phyloP scores from a whole-genome alignment of 1,140 invertebrate species.

The Drosophila simulans region DNA sequence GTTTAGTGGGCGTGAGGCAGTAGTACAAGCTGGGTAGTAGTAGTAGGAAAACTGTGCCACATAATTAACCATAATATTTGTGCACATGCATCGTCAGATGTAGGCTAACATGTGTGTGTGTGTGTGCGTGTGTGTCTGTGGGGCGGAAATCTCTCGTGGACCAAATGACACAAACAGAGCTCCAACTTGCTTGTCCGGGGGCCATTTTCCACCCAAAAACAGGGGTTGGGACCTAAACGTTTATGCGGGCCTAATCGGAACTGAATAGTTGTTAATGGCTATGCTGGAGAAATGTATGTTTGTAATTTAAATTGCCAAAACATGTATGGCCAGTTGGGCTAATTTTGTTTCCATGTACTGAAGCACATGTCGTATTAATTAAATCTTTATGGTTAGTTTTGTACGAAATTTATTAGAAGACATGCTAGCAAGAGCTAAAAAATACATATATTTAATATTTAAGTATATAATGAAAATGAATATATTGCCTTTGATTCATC shows the following conservation, averaged over 20 bases:
- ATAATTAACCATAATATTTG: constrained; percentile 59
- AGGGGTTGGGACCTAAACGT: constrained; percentile 3
- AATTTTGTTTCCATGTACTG: neutral
- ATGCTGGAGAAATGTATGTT: constrained; percentile 6
- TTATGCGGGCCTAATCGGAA: constrained; percentile 36
- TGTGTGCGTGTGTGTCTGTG: constrained; percentile 2
- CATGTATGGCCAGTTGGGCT: neutral
- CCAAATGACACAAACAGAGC: constrained; percentile 46
- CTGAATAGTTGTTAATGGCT: constrained; percentile 5
- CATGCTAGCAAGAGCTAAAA: too few relatives aligned
- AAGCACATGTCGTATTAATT: too few relatives aligned
- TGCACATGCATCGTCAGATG: constrained; percentile 51
- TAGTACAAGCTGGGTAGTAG: constrained; percentile 3
- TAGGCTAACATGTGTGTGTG: constrained; percentile 13
- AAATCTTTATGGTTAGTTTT: neutral
- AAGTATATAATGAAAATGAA: too few relatives aligned
- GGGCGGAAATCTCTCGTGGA: constrained; percentile 29
- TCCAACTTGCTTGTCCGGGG: constrained; percentile 10
- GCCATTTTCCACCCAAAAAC: neutral
- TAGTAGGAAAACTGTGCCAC: constrained; percentile 44
- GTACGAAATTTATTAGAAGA: too few relatives aligned
- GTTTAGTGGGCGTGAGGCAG: neutral
- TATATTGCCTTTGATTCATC: too few relatives aligned
- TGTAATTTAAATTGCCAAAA: constrained; percentile 5
- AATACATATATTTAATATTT: too few relatives aligned